Percentiles rank a stretch among this genome's conserved stretches.
Conservation (phyloP, 2,113 vertebrate species). For the Plestiodon gilberti region DNA sequence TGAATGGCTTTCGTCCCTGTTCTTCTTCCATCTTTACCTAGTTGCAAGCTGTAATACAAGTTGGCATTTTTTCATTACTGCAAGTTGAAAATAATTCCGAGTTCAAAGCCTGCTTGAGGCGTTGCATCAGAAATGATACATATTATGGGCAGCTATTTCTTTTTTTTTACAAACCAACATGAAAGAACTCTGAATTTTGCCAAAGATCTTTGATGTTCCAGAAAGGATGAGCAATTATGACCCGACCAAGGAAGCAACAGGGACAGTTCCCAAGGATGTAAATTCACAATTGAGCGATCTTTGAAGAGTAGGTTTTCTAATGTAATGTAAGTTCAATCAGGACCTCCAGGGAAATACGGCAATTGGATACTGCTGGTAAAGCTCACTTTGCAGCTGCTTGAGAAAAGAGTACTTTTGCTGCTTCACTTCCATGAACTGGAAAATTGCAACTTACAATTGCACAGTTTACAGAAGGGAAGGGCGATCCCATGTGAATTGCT, state of each 20-base stretch:
- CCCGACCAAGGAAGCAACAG: conserved; percentile 70
- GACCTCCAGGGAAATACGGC: background rate
- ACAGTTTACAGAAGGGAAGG: background rate
- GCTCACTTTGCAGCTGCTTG: background rate
- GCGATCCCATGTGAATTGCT: no score
- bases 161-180: conserved; percentile 69
- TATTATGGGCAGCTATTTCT: conserved; percentile 57
- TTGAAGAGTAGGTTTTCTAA: conserved; percentile 41
- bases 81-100: conserved; percentile 48
- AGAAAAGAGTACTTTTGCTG: background rate
- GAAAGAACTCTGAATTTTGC: conserved; percentile 73
- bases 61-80: conserved; percentile 71
- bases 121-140: conserved; percentile 69
- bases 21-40: conserved; percentile 69
- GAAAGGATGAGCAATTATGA: conserved; percentile 69
- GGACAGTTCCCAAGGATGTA: conserved; percentile 48
- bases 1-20: conserved; percentile 66
- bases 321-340: conserved; percentile 1
- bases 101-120: conserved; percentile 74
- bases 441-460: background rate
- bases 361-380: background rate
- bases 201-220: conserved; percentile 64
- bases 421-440: conserved; percentile 4
- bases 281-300: conserved; percentile 56
- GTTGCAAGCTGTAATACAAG: conserved; percentile 73